Conservation (phyloP, 2,113 vertebrate genomes). For the Oncorhynchus kisutch region DNA sequence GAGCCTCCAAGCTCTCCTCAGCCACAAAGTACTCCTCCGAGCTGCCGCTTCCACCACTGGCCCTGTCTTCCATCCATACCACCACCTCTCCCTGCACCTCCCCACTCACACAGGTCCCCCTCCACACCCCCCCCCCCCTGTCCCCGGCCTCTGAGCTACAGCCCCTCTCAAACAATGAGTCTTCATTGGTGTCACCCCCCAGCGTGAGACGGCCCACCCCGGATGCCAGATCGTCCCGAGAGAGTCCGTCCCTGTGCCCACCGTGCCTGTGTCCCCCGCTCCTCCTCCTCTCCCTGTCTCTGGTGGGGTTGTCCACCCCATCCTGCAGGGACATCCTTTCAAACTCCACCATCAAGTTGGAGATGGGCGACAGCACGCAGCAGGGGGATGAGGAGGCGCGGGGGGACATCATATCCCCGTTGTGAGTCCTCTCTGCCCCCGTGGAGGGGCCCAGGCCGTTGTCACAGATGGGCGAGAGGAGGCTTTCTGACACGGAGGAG, state of each 20-base stretch:
- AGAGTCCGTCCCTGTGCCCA: slow-evolving; percentile 28
- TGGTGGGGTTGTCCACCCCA: slow-evolving; percentile 29
- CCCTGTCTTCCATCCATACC: slow-evolving; percentile 27
- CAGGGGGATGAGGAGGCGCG: slow-evolving; percentile 50
- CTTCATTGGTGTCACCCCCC: slow-evolving; percentile 43
- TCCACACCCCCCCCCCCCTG: slow-evolving; percentile 38
- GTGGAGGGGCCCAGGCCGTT: slow-evolving; percentile 59
- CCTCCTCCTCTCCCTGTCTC: slow-evolving; percentile 53
- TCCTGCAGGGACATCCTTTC: slow-evolving; percentile 80
- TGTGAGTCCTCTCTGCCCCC: slow-evolving; percentile 62
- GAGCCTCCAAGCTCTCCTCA: slow-evolving; percentile 55
- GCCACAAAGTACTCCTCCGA: slow-evolving; percentile 67
- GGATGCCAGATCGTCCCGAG: slow-evolving; percentile 42
- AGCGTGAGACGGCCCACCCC: slow-evolving; percentile 57
- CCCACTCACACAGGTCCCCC: slow-evolving; percentile 7
- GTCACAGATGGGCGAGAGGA: slow-evolving; percentile 60
- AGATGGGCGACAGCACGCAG: slow-evolving; percentile 66
- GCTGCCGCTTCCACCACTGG: slow-evolving; percentile 52
- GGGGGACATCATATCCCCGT: slow-evolving; percentile 61
- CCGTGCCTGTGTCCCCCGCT: slow-evolving; percentile 45
- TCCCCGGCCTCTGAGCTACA: slow-evolving; percentile 8
- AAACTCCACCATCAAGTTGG: slow-evolving; percentile 83
- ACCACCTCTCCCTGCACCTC: background rate
- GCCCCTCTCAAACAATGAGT: slow-evolving; percentile 18
- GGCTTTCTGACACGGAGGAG: slow-evolving; percentile 54